phyloP scores from a whole-genome alignment of 1,140 invertebrate species.

The Brachionus paranguensis region DNA sequence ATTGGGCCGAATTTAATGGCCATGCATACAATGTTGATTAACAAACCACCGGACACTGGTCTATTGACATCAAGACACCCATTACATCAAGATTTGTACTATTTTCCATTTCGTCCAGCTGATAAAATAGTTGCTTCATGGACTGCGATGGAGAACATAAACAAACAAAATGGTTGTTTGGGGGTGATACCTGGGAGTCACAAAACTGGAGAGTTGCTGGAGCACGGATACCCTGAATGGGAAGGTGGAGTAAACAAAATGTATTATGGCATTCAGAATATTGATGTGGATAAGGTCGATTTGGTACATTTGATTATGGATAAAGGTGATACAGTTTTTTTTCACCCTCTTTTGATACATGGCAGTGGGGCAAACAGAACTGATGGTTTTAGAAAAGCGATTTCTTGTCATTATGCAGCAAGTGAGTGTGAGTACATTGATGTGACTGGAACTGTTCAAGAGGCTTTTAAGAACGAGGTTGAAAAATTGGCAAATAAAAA shows the following conservation, averaged over 20 bases:
- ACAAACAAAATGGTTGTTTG: conserved; percentile 74
- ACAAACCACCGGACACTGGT: conserved; percentile 75
- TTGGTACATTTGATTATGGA: conserved; percentile 68
- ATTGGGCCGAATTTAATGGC: conserved; percentile 72
- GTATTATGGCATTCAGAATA: conserved; percentile 71
- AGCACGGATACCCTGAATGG: conserved; percentile 70
- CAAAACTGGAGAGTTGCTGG: conserved; percentile 58
- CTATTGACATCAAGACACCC: conserved; percentile 66
- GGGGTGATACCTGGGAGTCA: conserved; percentile 75
- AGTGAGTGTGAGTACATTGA: conserved; percentile 69
- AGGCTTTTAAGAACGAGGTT: conserved; percentile 66
- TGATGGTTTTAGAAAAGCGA: conserved; percentile 59
- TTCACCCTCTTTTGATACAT: conserved; percentile 78
- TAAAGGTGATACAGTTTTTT: conserved; percentile 80
- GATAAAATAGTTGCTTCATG: conserved; percentile 71
- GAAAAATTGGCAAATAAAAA: conserved; percentile 44
- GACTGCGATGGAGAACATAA: conserved; percentile 78
- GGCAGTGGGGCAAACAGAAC: conserved; percentile 75
- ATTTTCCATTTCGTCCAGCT: conserved; percentile 72
- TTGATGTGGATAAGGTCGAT: conserved; percentile 52
- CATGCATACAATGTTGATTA: conserved; percentile 82
- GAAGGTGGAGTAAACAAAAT: conserved; percentile 69
- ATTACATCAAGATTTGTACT: conserved; percentile 77
- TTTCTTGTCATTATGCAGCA: conserved; percentile 71
- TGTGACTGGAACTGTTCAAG: conserved; percentile 65